Percentiles rank a stretch among this genome's conserved stretches.
Conservation (phyloP, 2,797 vertebrate species). For the Melopsittacus undulatus region DNA sequence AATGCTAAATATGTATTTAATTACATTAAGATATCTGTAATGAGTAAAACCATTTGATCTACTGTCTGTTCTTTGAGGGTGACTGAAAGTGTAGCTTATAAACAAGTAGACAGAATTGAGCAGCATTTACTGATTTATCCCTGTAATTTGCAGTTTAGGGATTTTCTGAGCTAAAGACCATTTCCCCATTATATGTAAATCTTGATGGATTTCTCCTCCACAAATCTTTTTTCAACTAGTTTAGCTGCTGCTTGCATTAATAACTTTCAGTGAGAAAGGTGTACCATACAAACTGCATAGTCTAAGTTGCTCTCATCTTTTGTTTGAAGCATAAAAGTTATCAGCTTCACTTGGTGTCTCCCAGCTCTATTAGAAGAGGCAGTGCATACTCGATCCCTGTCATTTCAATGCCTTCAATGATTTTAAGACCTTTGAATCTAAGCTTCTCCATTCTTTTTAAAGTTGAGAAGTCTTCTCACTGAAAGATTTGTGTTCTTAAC, state of each 20-base stretch:
- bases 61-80: neutral
- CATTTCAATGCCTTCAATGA: neutral
- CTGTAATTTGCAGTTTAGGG: neutral
- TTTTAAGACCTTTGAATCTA: neutral
- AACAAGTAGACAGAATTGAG: neutral
- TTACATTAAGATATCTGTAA: neutral
- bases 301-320: neutral
- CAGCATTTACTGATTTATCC: neutral
- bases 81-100: neutral
- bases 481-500: neutral
- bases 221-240: neutral
- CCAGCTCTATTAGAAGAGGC: neutral
- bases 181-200: neutral
- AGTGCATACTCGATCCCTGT: neutral
- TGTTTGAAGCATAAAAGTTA: neutral
- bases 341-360: neutral
- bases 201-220: neutral
- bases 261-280: neutral
- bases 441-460: neutral
- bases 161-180: neutral
- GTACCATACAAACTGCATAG: neutral
- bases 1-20: neutral
- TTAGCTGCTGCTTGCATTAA: neutral
- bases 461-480: neutral
- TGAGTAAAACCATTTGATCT: neutral